Percentiles rank a stretch among this genome's conserved stretches.
Evolutionary conservation across 1,140 invertebrate species (phyloP).

Genomic region (Anastrepha obliqua): DNA sequence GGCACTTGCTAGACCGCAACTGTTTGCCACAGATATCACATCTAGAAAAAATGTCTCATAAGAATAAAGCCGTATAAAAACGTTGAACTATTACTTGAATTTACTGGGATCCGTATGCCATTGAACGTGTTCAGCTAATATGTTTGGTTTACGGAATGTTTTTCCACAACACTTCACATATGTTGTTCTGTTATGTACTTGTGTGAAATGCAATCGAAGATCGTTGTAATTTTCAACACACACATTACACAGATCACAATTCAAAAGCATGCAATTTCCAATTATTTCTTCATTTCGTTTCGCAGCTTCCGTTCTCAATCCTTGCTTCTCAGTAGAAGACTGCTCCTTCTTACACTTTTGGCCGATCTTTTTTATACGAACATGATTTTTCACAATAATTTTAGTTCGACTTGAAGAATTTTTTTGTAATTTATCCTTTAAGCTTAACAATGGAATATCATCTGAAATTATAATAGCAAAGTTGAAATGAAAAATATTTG

Average conservation of each 20-base stretch:
- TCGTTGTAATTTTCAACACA: conserved; percentile 64
- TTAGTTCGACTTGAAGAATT: conserved; percentile 40
- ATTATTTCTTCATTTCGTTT: conserved; percentile 66
- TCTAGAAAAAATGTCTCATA: conserved; percentile 57
- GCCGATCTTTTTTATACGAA: conserved; percentile 58
- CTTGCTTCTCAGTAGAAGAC: background rate
- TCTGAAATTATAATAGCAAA: conserved; percentile 43
- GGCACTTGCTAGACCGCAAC: conserved; percentile 66
- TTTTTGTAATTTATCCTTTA: conserved; percentile 58
- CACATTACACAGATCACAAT: conserved; percentile 67
- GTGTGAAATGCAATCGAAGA: conserved; percentile 64
- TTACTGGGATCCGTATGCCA: conserved; percentile 70
- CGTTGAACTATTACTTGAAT: conserved; percentile 63
- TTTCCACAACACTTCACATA: conserved; percentile 71
- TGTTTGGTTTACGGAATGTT: conserved; percentile 59
- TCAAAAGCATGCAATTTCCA: conserved; percentile 67
- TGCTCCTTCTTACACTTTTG: background rate
- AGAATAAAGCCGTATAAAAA: background rate
- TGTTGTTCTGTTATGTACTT: conserved; percentile 65
- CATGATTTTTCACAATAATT: conserved; percentile 56
- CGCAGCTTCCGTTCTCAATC: conserved; percentile 56
- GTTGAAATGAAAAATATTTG: background rate
- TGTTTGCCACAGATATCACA: conserved; percentile 69
- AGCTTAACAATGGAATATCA: conserved; percentile 66
- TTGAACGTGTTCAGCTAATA: conserved; percentile 65